A percentile compares a stretch with the other conserved stretches of the same genome.
phyloP scores from a whole-genome alignment of 2,888 invertebrate genomes.

The Pemphredon lugubris region DNA sequence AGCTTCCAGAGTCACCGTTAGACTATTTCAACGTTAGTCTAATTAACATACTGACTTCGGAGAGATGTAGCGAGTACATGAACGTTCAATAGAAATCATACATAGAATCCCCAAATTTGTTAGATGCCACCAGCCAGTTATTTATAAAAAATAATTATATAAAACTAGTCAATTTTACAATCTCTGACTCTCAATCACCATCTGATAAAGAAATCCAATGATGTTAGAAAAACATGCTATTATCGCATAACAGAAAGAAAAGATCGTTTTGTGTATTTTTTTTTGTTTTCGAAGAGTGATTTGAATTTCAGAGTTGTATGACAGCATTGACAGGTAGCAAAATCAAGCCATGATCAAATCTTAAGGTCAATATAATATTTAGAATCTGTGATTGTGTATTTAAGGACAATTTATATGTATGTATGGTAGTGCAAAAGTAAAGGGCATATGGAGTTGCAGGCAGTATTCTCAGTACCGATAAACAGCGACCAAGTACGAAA shows the following conservation, averaged over 20 bases:
- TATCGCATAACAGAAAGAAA: conserved; percentile 51
- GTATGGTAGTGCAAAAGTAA: conserved; percentile 57
- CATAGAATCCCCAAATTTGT: conserved; percentile 53
- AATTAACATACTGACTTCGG: conserved; percentile 22
- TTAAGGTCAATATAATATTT: conserved; percentile 59
- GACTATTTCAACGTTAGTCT: conserved; percentile 22
- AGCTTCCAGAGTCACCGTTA: conserved; percentile 1
- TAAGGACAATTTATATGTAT: conserved; percentile 57
- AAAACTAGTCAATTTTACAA: conserved; percentile 81
- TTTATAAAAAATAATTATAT: conserved; percentile 81
- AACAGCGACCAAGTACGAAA: conserved; percentile 23
- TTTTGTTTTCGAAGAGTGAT: conserved; percentile 68
- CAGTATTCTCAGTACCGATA: conserved; percentile 35
- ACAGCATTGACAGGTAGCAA: conserved; percentile 75
- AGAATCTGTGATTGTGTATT: conserved; percentile 57
- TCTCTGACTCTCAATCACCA: conserved; percentile 79
- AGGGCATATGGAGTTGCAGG: conserved; percentile 43
- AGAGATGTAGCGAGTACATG: conserved; percentile 14
- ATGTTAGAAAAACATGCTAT: conserved; percentile 49
- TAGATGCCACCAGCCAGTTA: conserved; percentile 78
- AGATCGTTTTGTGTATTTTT: conserved; percentile 30
- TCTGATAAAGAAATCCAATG: conserved; percentile 72
- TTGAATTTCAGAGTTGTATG: conserved; percentile 80
- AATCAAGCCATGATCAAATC: conserved; percentile 79
- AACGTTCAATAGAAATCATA: conserved; percentile 40